Evolutionary conservation across 2,888 invertebrate species (phyloP).

Genomic region (Strigamia maritima): DNA sequence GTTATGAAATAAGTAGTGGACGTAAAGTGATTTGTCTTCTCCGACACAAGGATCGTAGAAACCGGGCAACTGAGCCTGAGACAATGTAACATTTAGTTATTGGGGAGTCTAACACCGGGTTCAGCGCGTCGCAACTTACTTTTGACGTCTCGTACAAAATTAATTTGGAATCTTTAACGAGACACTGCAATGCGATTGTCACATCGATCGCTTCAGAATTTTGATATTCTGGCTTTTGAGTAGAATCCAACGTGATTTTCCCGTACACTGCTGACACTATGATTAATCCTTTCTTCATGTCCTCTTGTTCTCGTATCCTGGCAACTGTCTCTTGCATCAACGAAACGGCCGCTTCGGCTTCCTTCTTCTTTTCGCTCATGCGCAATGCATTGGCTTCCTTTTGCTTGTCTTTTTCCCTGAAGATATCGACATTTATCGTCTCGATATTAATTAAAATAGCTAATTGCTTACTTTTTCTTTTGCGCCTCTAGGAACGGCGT

Average conservation of each 20-base stretch:
- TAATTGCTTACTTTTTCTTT: constrained; percentile 58
- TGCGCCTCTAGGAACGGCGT: constrained; percentile 66
- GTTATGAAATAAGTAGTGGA: constrained; percentile 81
- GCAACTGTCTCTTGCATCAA: constrained; percentile 88
- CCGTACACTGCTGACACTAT: constrained; percentile 72
- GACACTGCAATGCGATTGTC: constrained; percentile 89
- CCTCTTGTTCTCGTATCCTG: constrained; percentile 76
- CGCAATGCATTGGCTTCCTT: constrained; percentile 75
- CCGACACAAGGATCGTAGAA: constrained; percentile 92
- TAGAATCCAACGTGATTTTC: constrained; percentile 42
- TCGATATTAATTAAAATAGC: too few relatives aligned
- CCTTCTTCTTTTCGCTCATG: constrained; percentile 72
- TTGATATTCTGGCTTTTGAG: background rate
- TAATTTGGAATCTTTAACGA: constrained; percentile 86
- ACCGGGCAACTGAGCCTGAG: constrained; percentile 88
- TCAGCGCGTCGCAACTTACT: constrained; percentile 64
- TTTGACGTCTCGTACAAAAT: constrained; percentile 79
- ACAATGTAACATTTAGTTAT: constrained; percentile 44
- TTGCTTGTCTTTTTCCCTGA: constrained; percentile 72
- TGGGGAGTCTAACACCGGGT: too few relatives aligned
- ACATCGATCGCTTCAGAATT: constrained; percentile 69
- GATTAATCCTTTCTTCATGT: constrained; percentile 75
- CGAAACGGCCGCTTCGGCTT: constrained; percentile 81
- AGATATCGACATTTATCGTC: constrained; percentile 21
- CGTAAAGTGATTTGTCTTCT: constrained; percentile 80